Conservation (phyloP, 2,113 vertebrate genomes). For the Amblyopsis rosae region DNA sequence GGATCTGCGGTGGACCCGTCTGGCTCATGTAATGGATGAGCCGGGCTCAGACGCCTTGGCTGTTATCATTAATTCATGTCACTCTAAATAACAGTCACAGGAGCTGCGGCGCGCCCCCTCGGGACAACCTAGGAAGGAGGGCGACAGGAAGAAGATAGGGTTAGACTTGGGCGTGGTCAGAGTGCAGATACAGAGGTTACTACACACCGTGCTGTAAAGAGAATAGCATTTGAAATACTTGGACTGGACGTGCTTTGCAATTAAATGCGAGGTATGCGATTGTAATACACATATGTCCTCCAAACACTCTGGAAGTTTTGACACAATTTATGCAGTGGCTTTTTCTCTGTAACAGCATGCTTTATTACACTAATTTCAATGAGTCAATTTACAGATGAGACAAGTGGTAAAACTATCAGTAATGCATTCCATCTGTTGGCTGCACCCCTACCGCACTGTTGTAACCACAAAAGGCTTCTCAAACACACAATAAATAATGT, state of each 20-base stretch:
- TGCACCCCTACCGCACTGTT: not conserved
- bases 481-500: too few relatives aligned
- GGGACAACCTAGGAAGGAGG: slow-evolving; percentile 55
- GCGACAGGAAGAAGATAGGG: slow-evolving; percentile 53
- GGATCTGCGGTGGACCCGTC: slow-evolving; percentile 45
- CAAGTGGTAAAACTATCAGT: slow-evolving; percentile 12
- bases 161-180: slow-evolving; percentile 21
- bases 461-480: not conserved
- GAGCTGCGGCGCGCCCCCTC: slow-evolving; percentile 55
- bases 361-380: slow-evolving; percentile 26
- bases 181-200: not conserved
- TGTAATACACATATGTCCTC: too few relatives aligned
- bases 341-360: slow-evolving; percentile 17
- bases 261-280: too few relatives aligned
- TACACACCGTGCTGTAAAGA: not conserved
- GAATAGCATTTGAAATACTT: not conserved
- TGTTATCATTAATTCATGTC: slow-evolving; percentile 79
- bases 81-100: slow-evolving; percentile 52
- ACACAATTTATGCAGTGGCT: slow-evolving; percentile 35
- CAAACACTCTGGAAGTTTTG: slow-evolving; percentile 19
- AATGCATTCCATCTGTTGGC: slow-evolving; percentile 22
- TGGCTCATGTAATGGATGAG: slow-evolving; percentile 61
- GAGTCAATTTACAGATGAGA: slow-evolving; percentile 22
- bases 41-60: slow-evolving; percentile 55
- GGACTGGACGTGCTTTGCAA: not conserved